Base-by-base conservation (phyloP, 2,797 vertebrate genomes). In the Sandelia bainsii region DNA sequence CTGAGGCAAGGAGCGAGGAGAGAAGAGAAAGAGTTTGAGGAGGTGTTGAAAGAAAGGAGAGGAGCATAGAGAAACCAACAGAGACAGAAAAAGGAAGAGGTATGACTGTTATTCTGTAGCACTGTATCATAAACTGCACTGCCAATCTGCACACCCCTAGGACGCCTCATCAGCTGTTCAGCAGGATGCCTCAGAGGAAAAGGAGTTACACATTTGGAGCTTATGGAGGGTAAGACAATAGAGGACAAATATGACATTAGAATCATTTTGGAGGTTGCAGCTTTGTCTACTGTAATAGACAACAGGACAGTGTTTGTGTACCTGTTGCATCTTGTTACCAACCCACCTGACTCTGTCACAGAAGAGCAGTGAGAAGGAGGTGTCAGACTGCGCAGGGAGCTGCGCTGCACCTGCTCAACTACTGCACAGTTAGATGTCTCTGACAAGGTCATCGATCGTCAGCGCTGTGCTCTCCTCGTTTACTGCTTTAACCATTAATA, bases 121-220 rank as follows among this genome's bases (percentile, higher is more conserved):
- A 27, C 50, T 0, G 45, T 45, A 67, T 19, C 54, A 68, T 61
- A 23, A 75, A 63, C 50, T 71, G 65, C 72, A 17, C 40, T 10
- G 62, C 64, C 68, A 48, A 48, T 40, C 72, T 54, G 48, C 61
- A 7, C 46, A 57, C 37, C 49, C 49, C 64, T n/a, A 62, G 65
- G 76, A 76, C 58, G 50, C 52, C 69, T 78, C 79, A 51, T 75
- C 86, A 62, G 32, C 75, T 27, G 2, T 32, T 58, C 71, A 49
- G 71, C 81, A 89, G 65, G 71, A 95, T 95, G 94, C 73, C 92
- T 85, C 90, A 90, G 59, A 93, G 94, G 79, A 94, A 93, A 74
- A 90, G 94, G 80, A 94, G 93, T 73, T 94, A 92, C 85, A 94
- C 95, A 52, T 94, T 95, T 53, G 95, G 95, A 83, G 93, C 93